These are phyloP conservation scores for Luperina testacea DNA, from an alignment of 2,888 invertebrate species.

Conservation along the genomic window DNA sequence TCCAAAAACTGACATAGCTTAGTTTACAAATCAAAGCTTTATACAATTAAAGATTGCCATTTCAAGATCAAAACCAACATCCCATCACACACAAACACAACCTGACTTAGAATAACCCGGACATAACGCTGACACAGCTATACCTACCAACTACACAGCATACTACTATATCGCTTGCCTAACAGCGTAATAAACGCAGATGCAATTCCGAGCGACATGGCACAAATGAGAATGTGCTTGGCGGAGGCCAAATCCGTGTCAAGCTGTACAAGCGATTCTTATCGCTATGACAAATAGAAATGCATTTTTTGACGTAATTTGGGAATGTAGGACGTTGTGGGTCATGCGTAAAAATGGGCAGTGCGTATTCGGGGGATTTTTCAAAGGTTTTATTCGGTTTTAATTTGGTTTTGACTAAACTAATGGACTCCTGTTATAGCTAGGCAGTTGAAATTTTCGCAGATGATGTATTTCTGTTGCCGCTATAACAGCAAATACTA, in stretches of 20 bases:
- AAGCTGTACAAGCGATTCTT: constrained; percentile 41
- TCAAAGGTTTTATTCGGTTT: no score
- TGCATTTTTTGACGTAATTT: constrained; percentile 53
- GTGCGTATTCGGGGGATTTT: constrained; percentile 18
- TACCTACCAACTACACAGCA: background rate
- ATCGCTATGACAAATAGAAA: constrained; percentile 44
- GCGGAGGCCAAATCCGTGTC: constrained; percentile 51
- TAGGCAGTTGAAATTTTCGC: no score
- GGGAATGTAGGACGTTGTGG: background rate
- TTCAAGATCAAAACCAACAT: constrained; percentile 11
- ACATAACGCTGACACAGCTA: constrained; percentile 25
- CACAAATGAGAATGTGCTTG: constrained; percentile 48
- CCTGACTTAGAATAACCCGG: constrained; percentile 24
- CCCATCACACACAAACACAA: background rate
- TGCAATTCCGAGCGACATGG: constrained; percentile 56
- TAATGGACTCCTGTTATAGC: background rate
- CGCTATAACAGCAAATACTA: no score
- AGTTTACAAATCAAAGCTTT: background rate
- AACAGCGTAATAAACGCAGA: constrained; percentile 58
- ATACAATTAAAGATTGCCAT: background rate
- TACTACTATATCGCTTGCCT: constrained; percentile 28
- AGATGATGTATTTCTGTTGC: no score
- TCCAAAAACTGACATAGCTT: background rate
- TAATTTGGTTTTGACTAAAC: background rate
- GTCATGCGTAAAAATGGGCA: constrained; percentile 28